phyloP scores from a whole-genome alignment of 1,140 invertebrate species.

The Procambarus virginalis region DNA sequence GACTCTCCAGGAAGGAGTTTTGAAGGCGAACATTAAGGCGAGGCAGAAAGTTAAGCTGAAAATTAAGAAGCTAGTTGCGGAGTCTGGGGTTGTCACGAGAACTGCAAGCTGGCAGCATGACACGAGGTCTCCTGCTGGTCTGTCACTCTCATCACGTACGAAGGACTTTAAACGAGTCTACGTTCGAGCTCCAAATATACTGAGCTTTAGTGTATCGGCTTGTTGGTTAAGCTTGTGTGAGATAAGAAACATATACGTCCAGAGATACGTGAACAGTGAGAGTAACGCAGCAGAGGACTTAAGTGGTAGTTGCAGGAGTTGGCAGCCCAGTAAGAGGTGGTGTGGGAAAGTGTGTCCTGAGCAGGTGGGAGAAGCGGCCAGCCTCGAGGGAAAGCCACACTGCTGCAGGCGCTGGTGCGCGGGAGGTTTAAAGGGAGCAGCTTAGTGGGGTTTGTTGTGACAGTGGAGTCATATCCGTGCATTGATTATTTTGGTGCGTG shows the following conservation, averaged over 20 bases:
- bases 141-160: neutral
- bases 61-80: neutral
- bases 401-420: no score
- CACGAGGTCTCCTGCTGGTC: neutral
- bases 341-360: neutral
- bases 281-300: neutral
- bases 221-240: neutral
- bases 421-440: no score
- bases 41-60: neutral
- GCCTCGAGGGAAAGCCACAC: no score
- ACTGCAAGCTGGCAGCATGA: neutral
- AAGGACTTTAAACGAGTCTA: neutral
- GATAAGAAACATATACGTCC: neutral
- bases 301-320: neutral
- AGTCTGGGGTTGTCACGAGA: neutral
- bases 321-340: neutral
- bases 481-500: no score
- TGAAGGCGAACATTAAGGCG: neutral
- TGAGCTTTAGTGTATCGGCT: neutral
- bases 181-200: neutral
- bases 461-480: no score
- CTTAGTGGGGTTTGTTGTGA: no score
- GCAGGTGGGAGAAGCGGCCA: neutral
- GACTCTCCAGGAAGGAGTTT: neutral
- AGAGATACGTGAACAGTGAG: neutral